Evolutionary conservation across 2,888 invertebrate species (phyloP).

Genomic region (Trissoscelio sp.): DNA sequence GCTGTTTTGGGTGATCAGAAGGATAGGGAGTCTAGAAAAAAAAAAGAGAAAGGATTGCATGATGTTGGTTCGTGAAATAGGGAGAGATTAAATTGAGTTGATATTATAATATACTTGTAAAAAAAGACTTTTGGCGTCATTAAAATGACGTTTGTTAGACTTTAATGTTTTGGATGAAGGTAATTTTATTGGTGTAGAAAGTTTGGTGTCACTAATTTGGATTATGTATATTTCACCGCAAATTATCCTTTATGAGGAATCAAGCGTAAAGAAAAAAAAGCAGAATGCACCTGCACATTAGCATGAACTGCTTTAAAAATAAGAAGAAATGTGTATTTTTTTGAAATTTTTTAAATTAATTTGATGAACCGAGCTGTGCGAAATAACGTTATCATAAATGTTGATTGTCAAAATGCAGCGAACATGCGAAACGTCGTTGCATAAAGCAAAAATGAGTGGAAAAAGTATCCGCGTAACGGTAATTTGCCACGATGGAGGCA

Average conservation of each 20-base stretch:
- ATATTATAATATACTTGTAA: constrained; percentile 30
- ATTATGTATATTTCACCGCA: constrained; percentile 26
- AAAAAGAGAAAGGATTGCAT: too few species aligned
- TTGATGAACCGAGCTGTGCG: constrained; percentile 24
- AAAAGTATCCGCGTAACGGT: constrained; percentile 49
- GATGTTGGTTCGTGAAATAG: too few species aligned
- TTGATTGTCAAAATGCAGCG: not conserved
- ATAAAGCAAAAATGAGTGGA: constrained; percentile 10
- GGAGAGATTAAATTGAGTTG: constrained; percentile 9
- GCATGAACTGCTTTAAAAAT: constrained; percentile 78
- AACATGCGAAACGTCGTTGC: not conserved
- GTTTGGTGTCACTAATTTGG: constrained; percentile 34
- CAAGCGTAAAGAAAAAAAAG: constrained; percentile 18
- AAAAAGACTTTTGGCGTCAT: constrained; percentile 51
- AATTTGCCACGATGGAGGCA: constrained; percentile 47
- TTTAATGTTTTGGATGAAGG: constrained; percentile 43
- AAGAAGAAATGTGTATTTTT: constrained; percentile 71
- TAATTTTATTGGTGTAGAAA: constrained; percentile 29
- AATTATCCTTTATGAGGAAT: constrained; percentile 37
- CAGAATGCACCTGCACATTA: constrained; percentile 81
- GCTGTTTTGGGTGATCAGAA: too few species aligned
- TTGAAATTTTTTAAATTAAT: not conserved
- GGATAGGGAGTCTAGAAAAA: too few species aligned
- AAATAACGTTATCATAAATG: constrained; percentile 11
- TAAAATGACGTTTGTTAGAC: constrained; percentile 31